phyloP scores from a whole-genome alignment of 1,140 invertebrate genomes.

The Berghia stephanieae region DNA sequence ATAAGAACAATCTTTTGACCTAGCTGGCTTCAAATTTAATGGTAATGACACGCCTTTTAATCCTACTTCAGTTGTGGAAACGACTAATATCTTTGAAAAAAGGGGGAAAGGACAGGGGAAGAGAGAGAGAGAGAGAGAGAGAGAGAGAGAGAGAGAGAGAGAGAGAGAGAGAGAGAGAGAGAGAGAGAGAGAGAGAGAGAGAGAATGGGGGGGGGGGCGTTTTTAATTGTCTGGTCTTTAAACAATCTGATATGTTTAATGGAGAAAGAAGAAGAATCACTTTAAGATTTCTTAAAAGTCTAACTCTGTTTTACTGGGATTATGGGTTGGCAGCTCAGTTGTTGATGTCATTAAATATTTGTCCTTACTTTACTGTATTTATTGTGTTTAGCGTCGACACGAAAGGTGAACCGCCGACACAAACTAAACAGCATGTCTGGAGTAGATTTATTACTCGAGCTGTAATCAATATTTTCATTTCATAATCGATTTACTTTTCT shows the following conservation, averaged over 20 bases:
- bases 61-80: neutral
- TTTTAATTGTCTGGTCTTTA: too few relatives aligned
- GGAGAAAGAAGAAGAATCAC: neutral
- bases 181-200: neutral
- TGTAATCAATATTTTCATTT: too few relatives aligned
- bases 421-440: too few relatives aligned
- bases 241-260: neutral
- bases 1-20: neutral
- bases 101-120: neutral
- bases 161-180: neutral
- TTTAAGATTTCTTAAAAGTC: neutral
- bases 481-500: too few relatives aligned
- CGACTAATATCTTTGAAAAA: neutral
- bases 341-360: too few relatives aligned
- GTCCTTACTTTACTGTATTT: too few relatives aligned
- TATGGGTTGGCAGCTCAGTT: too few relatives aligned
- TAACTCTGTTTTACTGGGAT: too few relatives aligned
- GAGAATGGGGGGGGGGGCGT: too few relatives aligned
- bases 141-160: constrained; percentile 18
- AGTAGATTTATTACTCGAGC: too few relatives aligned
- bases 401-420: too few relatives aligned
- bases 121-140: constrained; percentile 18
- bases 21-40: neutral
- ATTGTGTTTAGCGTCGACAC: too few relatives aligned
- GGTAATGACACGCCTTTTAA: neutral